Evolutionary conservation across 2,113 vertebrate species (phyloP), one percentile per base, ranked within the genome.

Genomic region (Lanius ludovicianus): DNA sequence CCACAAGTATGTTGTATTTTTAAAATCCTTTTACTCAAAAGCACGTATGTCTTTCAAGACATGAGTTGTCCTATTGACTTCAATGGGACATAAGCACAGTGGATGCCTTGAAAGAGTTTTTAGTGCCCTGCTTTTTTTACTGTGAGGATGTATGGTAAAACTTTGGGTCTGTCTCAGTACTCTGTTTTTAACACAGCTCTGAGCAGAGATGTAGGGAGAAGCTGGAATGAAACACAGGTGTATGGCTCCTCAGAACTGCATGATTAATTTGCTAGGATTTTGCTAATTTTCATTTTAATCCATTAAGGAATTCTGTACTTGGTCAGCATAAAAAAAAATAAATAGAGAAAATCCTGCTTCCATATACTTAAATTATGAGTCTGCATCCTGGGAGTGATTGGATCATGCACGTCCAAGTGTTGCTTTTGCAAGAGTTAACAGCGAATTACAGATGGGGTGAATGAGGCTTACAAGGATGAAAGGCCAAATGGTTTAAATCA

Each of bases 401-500:
- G 23, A 76, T 65, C 23, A 10, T 75, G 23, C 6, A 6, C 0
- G 1, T 73, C 31, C 33, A 76, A 57, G 30, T 27, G 14, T 79
- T 79, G 31, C 23, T 79, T 91, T 82, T 76, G 21, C 42, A 74
- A 70, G 55, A 82, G 7, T 85, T 78, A 44, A 71, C 50, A n/a
- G 39, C 83, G 71, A 87, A 57, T 91, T 85, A 62, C 30, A 39
- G 57, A 52, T 47, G 27, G 9, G 14, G 30, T 84, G 69, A 35
- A 62, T 57, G 68, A 59, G 37, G 27, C 49, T 84, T 71, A 3
- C 13, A n/a, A 30, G 35, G 28, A 71, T 91, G 78, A 93, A 89
- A 91, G 81, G 78, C 74, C 67, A 65, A 84, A 53, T 91, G 63
- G 27, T 89, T 87, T 93, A 95, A 90, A 87, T 94, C 63, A 44